phyloP scores from a whole-genome alignment of 2,888 invertebrate species.

The Diplazon laetatorius region DNA sequence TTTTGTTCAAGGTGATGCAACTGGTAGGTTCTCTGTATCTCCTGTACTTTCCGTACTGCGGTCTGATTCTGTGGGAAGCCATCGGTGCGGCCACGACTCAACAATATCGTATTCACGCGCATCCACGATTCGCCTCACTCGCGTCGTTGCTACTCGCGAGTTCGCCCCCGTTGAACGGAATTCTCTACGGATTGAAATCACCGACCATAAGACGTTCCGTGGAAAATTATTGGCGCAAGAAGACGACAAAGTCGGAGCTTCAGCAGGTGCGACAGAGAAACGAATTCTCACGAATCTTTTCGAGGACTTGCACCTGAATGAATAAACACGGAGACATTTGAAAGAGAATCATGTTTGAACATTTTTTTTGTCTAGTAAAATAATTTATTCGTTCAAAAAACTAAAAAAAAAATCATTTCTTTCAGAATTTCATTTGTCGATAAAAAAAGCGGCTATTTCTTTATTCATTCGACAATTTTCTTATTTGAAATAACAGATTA shows the following conservation, averaged over 20 bases:
- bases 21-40: conserved; percentile 88
- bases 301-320: too few species aligned
- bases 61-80: conserved; percentile 88
- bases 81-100: conserved; percentile 71
- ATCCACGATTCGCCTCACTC: conserved; percentile 84
- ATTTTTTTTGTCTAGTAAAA: too few species aligned
- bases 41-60: conserved; percentile 90
- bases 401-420: too few species aligned
- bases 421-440: too few species aligned
- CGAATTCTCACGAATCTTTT: too few species aligned
- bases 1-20: conserved; percentile 84
- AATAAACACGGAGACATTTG: too few species aligned
- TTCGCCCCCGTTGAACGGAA: conserved; percentile 89
- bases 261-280: conserved; percentile 84
- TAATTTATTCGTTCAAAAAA: too few species aligned
- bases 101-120: conserved; percentile 72
- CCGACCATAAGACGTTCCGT: conserved; percentile 88
- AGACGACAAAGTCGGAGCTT: conserved; percentile 90
- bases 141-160: conserved; percentile 88
- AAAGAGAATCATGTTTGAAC: too few species aligned
- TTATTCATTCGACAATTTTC: too few species aligned
- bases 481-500: too few species aligned
- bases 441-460: too few species aligned
- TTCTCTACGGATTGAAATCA: conserved; percentile 90
- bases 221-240: conserved; percentile 90